Percentiles rank a stretch among this genome's conserved stretches.
Conservation (phyloP, 2,888 invertebrate species). For the Parasteatoda lunata region DNA sequence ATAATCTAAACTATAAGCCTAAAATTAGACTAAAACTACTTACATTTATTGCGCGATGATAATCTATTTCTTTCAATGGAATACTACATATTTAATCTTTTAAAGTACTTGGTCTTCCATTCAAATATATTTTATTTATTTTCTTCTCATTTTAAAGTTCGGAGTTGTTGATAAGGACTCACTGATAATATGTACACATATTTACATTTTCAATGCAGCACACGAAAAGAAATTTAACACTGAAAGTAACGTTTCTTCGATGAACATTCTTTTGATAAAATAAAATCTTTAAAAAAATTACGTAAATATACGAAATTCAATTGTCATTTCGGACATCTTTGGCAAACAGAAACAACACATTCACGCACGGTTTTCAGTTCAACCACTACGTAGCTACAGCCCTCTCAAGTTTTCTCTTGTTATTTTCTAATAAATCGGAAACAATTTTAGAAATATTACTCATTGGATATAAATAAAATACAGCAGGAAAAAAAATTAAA, state of each 20-base stretch:
- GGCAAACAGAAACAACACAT: slow-evolving; percentile 1
- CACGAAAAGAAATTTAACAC: too few species aligned
- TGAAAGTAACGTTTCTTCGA: neutral
- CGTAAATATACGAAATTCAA: neutral
- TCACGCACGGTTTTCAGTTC: slow-evolving; percentile 3
- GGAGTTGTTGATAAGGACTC: slow-evolving; percentile 2
- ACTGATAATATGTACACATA: neutral
- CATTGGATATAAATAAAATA: too few species aligned
- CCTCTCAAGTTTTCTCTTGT: neutral
- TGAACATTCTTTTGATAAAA: neutral
- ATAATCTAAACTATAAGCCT: slow-evolving; percentile 63
- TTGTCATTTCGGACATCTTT: neutral
- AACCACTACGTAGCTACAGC: neutral
- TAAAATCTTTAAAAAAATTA: neutral
- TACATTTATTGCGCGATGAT: slow-evolving; percentile 65
- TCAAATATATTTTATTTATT: neutral
- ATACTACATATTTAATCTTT: slow-evolving; percentile 55
- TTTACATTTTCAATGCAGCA: neutral
- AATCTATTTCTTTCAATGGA: slow-evolving; percentile 32
- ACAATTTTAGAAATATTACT: too few species aligned
- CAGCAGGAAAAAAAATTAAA: too few species aligned
- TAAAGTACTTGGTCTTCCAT: neutral
- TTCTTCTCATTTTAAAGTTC: neutral
- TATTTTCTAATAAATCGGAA: too few species aligned
- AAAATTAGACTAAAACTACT: slow-evolving; percentile 46